These are phyloP conservation scores for Thymallus thymallus DNA, from an alignment of 2,113 vertebrate species.

Conservation along the genomic window DNA sequence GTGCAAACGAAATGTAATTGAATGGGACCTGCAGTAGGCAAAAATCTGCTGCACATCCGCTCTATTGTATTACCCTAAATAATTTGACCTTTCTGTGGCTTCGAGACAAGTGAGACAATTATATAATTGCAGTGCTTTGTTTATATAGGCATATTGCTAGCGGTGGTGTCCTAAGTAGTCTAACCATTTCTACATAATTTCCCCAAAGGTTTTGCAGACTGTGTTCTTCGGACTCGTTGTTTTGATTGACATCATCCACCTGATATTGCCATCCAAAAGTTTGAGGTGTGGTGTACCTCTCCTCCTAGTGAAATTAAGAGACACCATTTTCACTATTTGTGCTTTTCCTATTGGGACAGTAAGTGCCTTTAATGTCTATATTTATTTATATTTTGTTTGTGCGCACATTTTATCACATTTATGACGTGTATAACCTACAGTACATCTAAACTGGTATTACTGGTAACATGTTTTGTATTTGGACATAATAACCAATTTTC, in stretches of 20 bases:
- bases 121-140: neutral
- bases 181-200: neutral
- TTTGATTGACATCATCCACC: constrained; percentile 25
- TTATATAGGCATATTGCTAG: neutral
- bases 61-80: too few relatives aligned
- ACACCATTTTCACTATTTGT: constrained; percentile 12
- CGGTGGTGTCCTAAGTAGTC: neutral
- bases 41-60: too few relatives aligned
- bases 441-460: neutral
- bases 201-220: constrained; percentile 44
- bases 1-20: too few relatives aligned
- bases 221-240: constrained; percentile 48
- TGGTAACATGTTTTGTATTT: neutral
- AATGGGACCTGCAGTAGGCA: too few relatives aligned
- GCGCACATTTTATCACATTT: too few relatives aligned
- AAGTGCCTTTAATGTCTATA: constrained; percentile 13
- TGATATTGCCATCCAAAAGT: constrained; percentile 30
- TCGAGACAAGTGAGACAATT: neutral
- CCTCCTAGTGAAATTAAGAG: constrained; percentile 25
- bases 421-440: too few relatives aligned
- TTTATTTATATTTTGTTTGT: too few relatives aligned
- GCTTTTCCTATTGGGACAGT: constrained; percentile 47
- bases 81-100: too few relatives aligned
- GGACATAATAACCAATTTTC: neutral
- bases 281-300: neutral